Evolutionary conservation across 2,113 vertebrate genomes (phyloP).

Genomic region (Ophiodon elongatus): DNA sequence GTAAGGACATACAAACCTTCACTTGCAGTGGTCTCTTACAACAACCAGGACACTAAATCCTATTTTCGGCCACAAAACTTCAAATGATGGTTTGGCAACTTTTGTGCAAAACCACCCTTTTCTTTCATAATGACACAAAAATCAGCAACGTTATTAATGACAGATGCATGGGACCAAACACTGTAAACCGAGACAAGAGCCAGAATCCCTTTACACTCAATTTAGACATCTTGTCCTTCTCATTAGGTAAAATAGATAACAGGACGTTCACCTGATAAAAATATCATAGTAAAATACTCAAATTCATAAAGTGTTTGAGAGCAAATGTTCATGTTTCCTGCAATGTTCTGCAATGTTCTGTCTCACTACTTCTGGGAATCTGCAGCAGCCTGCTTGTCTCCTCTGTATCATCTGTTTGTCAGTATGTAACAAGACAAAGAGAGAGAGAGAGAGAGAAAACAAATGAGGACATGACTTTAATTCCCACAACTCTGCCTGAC

Average conservation of each 20-base stretch:
- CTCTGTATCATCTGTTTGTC: slow-evolving; percentile 33
- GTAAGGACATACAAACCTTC: neutral
- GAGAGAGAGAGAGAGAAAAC: slow-evolving; percentile 5
- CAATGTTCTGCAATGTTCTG: neutral
- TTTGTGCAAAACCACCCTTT: neutral
- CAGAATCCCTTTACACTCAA: neutral
- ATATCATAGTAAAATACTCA: neutral
- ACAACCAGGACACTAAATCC: neutral
- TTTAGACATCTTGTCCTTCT: neutral
- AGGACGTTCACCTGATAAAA: neutral
- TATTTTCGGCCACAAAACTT: neutral
- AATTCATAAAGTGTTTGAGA: slow-evolving; percentile 1
- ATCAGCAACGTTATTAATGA: neutral
- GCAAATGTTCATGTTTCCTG: neutral
- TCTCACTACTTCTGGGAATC: slow-evolving; percentile 10
- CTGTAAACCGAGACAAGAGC: slow-evolving; percentile 2
- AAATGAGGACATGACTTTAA: slow-evolving; percentile 31
- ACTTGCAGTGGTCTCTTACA: neutral
- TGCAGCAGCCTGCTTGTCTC: neutral
- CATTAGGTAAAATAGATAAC: neutral
- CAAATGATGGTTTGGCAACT: neutral
- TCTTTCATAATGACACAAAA: neutral
- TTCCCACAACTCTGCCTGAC: slow-evolving; percentile 42
- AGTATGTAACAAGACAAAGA: slow-evolving; percentile 17
- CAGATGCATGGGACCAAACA: neutral